phyloP scores from a whole-genome alignment of 2,797 vertebrate species.

The Rhinogobio ventralis region DNA sequence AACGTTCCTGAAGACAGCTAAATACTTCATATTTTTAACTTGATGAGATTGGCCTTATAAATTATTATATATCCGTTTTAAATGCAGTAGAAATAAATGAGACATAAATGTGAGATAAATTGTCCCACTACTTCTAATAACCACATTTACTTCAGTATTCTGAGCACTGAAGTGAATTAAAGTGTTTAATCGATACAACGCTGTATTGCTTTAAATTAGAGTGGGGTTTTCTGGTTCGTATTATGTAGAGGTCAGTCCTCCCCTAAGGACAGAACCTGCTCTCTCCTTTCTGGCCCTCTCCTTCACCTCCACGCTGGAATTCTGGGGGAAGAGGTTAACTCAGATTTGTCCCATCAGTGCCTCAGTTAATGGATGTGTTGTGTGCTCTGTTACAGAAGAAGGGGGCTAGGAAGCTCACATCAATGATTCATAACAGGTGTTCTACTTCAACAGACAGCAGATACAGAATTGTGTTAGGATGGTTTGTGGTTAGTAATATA shows the following conservation, averaged over 20 bases:
- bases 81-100: background rate
- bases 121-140: background rate
- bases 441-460: constrained; percentile 8
- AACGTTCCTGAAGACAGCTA: constrained; percentile 22
- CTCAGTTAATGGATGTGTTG: constrained; percentile 42
- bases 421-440: constrained; percentile 49
- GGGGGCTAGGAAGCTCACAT: constrained; percentile 26
- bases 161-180: background rate
- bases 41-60: background rate
- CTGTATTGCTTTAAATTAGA: background rate
- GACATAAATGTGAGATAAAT: background rate
- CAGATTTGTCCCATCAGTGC: constrained; percentile 27
- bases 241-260: constrained; percentile 37
- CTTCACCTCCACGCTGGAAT: constrained; percentile 35
- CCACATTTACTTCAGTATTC: constrained; percentile 1
- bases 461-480: background rate
- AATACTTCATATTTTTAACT: background rate
- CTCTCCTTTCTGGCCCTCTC: constrained; percentile 10
- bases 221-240: background rate
- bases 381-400: constrained; percentile 16
- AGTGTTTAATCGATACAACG: background rate
- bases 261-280: constrained; percentile 14
- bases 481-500: constrained; percentile 1
- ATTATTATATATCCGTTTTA: background rate
- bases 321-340: constrained; percentile 36